Evolutionary conservation across 2,797 vertebrate species (phyloP).

Genomic region (Phataginus tetradactyla): DNA sequence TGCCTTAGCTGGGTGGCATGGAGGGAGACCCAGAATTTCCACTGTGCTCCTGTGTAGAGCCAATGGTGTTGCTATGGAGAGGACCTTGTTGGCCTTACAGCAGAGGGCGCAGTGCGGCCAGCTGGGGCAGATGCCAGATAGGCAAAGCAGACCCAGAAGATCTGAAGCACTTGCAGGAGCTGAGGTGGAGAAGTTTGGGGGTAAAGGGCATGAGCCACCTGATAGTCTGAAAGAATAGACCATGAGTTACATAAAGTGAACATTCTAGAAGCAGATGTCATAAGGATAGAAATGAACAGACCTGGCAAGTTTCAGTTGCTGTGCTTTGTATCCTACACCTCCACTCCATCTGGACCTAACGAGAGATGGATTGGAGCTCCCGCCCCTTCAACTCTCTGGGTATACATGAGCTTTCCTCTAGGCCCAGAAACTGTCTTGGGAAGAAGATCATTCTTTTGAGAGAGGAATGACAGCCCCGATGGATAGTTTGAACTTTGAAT

Average conservation of each 20-base stretch:
- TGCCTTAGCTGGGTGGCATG: neutral
- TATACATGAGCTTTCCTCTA: neutral
- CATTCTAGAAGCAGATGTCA: neutral
- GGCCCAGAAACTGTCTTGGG: neutral
- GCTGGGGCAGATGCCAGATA: neutral
- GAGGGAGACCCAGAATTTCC: neutral
- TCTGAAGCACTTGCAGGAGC: neutral
- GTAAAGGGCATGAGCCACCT: neutral
- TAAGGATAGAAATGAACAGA: neutral
- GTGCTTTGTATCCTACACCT: neutral
- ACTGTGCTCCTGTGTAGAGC: neutral
- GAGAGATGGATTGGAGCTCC: neutral
- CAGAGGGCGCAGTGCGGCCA: neutral
- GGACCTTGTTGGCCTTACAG: rapidly evolving
- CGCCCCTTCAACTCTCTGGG: neutral
- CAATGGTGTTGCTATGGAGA: rapidly evolving
- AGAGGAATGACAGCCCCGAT: neutral
- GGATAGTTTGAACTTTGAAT: neutral
- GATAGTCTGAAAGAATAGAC: neutral
- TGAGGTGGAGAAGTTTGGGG: neutral
- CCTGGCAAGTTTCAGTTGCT: neutral
- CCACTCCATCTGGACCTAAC: neutral
- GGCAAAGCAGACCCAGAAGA: neutral
- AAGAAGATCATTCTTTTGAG: neutral
- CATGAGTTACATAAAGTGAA: neutral